A percentile compares a stretch with the other conserved stretches of the same genome.
Conservation (phyloP, 2,797 vertebrate genomes). For the Pseudomugil gertrudae region DNA sequence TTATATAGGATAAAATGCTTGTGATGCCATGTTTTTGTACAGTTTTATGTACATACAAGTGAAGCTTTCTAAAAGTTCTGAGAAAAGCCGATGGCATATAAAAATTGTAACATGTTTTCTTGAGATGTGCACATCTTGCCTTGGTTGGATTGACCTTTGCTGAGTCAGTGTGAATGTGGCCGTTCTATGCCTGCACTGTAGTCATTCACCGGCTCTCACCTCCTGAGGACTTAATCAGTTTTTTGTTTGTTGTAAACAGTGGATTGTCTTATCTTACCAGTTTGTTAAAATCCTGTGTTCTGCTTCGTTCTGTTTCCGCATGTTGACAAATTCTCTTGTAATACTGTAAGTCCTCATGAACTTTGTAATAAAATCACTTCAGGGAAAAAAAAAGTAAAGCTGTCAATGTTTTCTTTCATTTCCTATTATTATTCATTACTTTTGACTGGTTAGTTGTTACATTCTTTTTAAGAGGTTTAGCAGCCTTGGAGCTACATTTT, state of each 20-base stretch:
- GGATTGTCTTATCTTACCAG: slow-evolving; percentile 87
- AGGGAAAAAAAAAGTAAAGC: slow-evolving; percentile 76
- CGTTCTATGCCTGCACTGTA: slow-evolving; percentile 91
- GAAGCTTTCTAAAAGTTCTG: slow-evolving; percentile 96
- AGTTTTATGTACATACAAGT: slow-evolving; percentile 99
- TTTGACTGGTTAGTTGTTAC: slow-evolving; percentile 59
- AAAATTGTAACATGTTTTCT: slow-evolving; percentile 93
- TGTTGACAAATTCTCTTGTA: slow-evolving; percentile 96
- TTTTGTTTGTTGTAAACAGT: slow-evolving; percentile 88
- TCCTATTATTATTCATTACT: slow-evolving; percentile 52
- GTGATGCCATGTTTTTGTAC: slow-evolving; percentile 99
- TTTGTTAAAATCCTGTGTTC: slow-evolving; percentile 89
- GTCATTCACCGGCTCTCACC: slow-evolving; percentile 87
- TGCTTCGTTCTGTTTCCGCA: slow-evolving; percentile 87
- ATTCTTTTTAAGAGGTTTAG: slow-evolving; percentile 55
- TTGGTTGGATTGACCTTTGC: slow-evolving; percentile 91
- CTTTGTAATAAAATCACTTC: slow-evolving; percentile 97
- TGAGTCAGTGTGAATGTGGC: slow-evolving; percentile 94
- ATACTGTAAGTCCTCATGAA: slow-evolving; percentile 94
- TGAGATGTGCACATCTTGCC: slow-evolving; percentile 91
- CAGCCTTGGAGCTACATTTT: slow-evolving; percentile 61
- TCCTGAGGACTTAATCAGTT: slow-evolving; percentile 83
- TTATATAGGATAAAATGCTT: slow-evolving; percentile 95
- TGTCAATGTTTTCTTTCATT: slow-evolving; percentile 56
- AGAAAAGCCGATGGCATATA: slow-evolving; percentile 93